These are phyloP conservation scores for Tryphoninae sp. DNA, from an alignment of 2,888 invertebrate genomes.

Conservation along the genomic window DNA sequence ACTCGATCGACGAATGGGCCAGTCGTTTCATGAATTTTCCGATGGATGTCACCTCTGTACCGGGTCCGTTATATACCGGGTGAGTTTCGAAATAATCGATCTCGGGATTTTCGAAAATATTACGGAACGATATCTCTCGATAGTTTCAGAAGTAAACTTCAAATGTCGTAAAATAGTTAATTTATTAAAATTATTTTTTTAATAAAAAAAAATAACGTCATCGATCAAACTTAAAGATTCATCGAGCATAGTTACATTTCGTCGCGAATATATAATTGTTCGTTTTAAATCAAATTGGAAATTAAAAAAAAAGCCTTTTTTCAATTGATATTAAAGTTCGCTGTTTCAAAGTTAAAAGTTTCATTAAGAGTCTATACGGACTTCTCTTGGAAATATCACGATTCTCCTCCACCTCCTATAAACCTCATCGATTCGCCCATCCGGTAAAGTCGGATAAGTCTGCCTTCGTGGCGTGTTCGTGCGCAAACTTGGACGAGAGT, in stretches of 20 bases:
- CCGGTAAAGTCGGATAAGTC: slow-evolving; percentile 60
- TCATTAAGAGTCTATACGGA: slow-evolving; percentile 3
- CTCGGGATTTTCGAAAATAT: slow-evolving; percentile 3
- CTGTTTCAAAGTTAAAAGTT: slow-evolving; percentile 6
- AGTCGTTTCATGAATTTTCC: slow-evolving; percentile 76
- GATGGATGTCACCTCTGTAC: slow-evolving; percentile 77
- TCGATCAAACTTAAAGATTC: not conserved
- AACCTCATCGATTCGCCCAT: slow-evolving; percentile 58
- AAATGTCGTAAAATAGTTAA: not conserved
- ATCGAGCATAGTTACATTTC: too few species aligned
- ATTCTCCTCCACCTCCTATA: slow-evolving; percentile 28
- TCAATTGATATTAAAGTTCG: not conserved
- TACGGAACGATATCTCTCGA: not conserved
- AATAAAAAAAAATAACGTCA: not conserved
- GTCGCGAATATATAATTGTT: too few species aligned
- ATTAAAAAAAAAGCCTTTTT: slow-evolving; percentile 8
- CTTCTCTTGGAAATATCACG: slow-evolving; percentile 38
- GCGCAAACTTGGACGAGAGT: slow-evolving; percentile 59
- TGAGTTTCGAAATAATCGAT: slow-evolving; percentile 53
- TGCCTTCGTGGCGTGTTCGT: slow-evolving; percentile 53
- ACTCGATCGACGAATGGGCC: slow-evolving; percentile 74
- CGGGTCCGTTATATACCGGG: slow-evolving; percentile 68
- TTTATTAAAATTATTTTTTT: not conserved
- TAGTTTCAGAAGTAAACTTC: not conserved
- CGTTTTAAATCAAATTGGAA: not conserved